Conservation (phyloP, 2,113 vertebrate species). For the Chaetodon trifascialis region DNA sequence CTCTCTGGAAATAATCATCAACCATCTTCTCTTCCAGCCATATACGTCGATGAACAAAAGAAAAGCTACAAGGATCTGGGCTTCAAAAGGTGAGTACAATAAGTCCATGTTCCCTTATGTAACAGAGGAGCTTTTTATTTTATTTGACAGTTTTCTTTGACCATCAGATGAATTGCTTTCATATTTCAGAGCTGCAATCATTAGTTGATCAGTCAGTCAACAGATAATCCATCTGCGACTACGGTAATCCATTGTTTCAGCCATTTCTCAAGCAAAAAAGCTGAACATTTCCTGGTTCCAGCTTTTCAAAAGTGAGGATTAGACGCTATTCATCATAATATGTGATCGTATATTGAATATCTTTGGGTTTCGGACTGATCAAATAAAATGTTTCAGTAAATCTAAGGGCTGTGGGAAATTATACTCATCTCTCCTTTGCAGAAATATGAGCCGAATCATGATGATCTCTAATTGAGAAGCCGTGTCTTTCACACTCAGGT, state of each 20-base stretch:
- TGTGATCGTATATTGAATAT: neutral
- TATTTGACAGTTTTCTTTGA: neutral
- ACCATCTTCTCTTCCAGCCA: conserved; percentile 74
- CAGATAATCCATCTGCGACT: neutral
- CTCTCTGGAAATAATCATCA: conserved; percentile 1
- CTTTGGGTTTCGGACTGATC: neutral
- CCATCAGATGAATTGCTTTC: neutral
- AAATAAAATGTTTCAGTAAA: neutral
- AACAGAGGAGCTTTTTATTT: neutral
- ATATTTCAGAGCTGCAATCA: neutral
- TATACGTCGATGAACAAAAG: conserved; percentile 88
- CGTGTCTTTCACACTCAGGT: conserved; percentile 61
- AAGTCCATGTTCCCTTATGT: neutral
- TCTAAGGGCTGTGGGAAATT: neutral
- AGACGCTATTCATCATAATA: neutral
- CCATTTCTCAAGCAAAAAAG: neutral
- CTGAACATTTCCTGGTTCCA: neutral
- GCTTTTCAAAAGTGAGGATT: neutral
- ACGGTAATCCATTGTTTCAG: no score
- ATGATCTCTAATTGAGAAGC: neutral
- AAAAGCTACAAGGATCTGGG: conserved; percentile 87
- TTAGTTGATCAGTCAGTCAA: neutral
- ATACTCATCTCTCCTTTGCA: neutral
- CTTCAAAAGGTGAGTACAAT: conserved; percentile 85
- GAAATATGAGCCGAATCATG: neutral